Conservation (phyloP, 2,888 invertebrate species). For the Frankliniella fusca region DNA sequence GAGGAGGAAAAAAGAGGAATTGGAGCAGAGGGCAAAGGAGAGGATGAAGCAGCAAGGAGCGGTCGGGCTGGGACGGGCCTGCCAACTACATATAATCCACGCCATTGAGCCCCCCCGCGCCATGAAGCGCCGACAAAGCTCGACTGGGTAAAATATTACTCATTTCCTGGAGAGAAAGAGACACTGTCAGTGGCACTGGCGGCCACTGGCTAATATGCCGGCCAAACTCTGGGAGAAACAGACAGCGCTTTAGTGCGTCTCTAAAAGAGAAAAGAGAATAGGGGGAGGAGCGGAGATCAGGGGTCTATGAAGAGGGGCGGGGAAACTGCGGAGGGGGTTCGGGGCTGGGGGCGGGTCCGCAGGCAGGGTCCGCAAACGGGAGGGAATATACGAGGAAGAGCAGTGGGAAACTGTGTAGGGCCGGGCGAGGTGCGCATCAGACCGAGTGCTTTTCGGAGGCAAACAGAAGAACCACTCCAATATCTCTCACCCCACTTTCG, state of each 20-base stretch:
- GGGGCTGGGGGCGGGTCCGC: no score
- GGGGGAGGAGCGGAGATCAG: no score
- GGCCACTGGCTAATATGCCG: not conserved
- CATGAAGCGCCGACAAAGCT: not conserved
- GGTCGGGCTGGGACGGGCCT: not conserved
- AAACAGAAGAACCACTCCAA: no score
- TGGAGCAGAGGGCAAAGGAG: conserved; percentile 32
- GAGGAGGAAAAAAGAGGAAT: conserved; percentile 10
- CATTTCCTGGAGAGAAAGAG: conserved; percentile 27
- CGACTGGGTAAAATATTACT: not conserved
- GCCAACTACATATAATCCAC: conserved; percentile 28
- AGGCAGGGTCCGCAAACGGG: no score
- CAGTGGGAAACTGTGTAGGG: no score
- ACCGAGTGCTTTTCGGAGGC: no score
- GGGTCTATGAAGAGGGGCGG: no score
- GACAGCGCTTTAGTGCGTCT: not conserved
- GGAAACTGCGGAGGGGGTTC: no score
- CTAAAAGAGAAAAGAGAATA: conserved; percentile 30
- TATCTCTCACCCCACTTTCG: no score
- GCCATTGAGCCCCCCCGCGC: conserved; percentile 30
- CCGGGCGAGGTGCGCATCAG: no score
- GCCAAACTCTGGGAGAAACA: not conserved
- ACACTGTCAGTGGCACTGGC: not conserved
- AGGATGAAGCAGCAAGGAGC: conserved; percentile 22
- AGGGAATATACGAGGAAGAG: not conserved